Base-by-base conservation (phyloP, 2,797 vertebrate genomes). In the Vultur gryphus region DNA sequence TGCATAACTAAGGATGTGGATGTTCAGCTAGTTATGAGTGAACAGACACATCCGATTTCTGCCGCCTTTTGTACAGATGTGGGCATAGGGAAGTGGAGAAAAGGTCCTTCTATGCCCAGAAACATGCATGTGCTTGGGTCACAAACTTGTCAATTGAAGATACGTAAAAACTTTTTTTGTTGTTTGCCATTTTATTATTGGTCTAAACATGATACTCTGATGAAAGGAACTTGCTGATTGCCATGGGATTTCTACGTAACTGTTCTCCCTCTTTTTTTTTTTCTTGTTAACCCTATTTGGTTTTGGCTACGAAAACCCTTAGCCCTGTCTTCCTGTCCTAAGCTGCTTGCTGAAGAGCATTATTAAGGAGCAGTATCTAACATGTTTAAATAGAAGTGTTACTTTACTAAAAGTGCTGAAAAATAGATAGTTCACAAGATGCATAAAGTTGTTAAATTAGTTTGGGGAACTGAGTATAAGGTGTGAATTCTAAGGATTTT, bases 91-190 rank as follows among this genome's bases (percentile, higher is more conserved):
- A 87, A 87, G 59, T 31, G 21, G 15, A 26, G 7, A 20, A 69
- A 55, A 64, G 1, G 5, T 41, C 16, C 3, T n/a, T 52, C 66
- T 37, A 28, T 55, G 39, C 19, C 33, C 41, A 55, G 54, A 67
- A 72, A 81, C 2, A 3, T 11, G 16, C 21, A 52, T 0, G 5
- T 57, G n/a, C 37, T 77, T 85, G 14, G 12, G 20, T 26, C 23
- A 39, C 25, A 81, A 44, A 81, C 19, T 41, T n/a, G 29, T 37
- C 18, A 58, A 11, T 24, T 69, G 82, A 64, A 86, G 41, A 54
- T 11, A 10, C 0, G 1, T 23, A 11, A 10, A 31, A 49, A 6
- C 2, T 4, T 51, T 13, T 54, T 6, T 26, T 24, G 17, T 41
- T 52, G 31, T 49, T 46, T 48, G 26, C 7, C 8, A 8, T 33